Evolutionary conservation across 1,140 invertebrate species (phyloP), one percentile per base, ranked within the genome.

Genomic region (Formica exsecta): DNA sequence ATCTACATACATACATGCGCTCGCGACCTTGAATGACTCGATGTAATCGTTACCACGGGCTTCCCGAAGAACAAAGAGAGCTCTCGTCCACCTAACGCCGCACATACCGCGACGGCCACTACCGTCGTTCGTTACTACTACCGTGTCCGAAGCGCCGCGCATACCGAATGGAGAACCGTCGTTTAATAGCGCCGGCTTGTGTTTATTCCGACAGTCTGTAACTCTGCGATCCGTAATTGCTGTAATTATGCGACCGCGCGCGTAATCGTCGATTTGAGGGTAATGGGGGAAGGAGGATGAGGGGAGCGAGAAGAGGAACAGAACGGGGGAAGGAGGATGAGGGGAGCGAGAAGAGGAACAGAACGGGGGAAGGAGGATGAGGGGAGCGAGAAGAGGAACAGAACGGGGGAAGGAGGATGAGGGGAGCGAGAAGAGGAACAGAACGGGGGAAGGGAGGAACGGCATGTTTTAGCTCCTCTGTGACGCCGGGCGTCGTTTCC

Each of bases 181-280:
- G 74, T 29, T 87, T 83, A 89, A 89, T 81, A 65, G 87, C 80
- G 64, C 51, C 68, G 79, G 29, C 68, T 87, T 66, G 79, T 84
- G 61, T 86, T 87, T 91, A 91, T 90, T 87, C 74, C 87, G 68
- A 61, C 87, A 88, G 87, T 88, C 86, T 74, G 65, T 87, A 85
- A 91, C 74, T 91, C 80, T 48, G 85, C 75, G 54, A 91, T 81
- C 71, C 75, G 71, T 91, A 91, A 91, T 91, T 91, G 89, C 90
- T 66, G 80, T 87, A 89, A 91, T 91, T 85, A 91, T 68, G 84
- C 84, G 86, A 90, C 71, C 70, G 80, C 44, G 80, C 54, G 59
- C 62, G 59, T 85, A 90, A 89, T 89, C 71, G 88, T 41, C 51
- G 48, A 83, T 83, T 32, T 44, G 89, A 90, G 79, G 85, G 85